Conservation (phyloP, 2,113 vertebrate species). For the Atrichornis clamosus region DNA sequence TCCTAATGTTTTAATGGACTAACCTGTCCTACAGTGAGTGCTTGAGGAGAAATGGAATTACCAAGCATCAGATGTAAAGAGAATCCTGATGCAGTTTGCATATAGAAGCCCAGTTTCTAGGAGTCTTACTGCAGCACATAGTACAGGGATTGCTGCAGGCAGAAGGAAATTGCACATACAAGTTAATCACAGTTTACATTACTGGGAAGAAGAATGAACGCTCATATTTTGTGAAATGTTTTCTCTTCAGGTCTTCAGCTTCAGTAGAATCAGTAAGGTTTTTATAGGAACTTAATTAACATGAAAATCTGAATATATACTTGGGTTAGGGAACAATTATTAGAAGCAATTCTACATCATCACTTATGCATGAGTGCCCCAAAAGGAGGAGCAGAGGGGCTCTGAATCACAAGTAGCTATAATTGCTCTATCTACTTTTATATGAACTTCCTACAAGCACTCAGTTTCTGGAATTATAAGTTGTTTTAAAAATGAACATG, state of each 20-base stretch:
- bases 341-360: neutral
- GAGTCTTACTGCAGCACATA: neutral
- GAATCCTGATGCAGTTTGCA: neutral
- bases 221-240: neutral
- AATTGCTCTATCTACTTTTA: neutral
- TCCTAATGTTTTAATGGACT: neutral
- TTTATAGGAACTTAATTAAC: constrained; percentile 9
- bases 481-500: neutral
- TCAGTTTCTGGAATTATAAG: neutral
- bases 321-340: constrained; percentile 12
- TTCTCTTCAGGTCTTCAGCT: neutral
- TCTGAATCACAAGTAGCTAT: neutral
- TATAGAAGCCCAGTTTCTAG: neutral
- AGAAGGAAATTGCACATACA: neutral
- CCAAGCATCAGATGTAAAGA: neutral
- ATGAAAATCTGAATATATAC: neutral
- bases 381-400: neutral
- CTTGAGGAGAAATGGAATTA: neutral
- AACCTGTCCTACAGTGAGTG: neutral
- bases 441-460: neutral
- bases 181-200: constrained; percentile 2
- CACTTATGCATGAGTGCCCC: neutral
- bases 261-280: neutral
- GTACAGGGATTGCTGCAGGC: neutral
- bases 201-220: neutral